Evolutionary conservation across 2,113 vertebrate species (phyloP), one percentile per base, ranked within the genome.

Genomic region (Lontra canadensis): DNA sequence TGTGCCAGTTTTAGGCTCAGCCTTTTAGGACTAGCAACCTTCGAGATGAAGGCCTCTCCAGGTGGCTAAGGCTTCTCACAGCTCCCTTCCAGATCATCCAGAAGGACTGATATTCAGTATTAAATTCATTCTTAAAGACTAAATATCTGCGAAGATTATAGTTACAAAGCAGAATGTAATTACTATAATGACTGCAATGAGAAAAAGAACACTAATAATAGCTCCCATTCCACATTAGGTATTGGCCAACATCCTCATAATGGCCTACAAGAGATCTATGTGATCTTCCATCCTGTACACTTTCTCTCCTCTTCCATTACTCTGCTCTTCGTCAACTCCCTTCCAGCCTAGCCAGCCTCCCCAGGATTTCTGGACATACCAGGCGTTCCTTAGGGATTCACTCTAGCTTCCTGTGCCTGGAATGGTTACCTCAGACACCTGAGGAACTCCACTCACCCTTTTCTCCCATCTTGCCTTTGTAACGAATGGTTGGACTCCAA

Each of bases 181-280:
- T 44, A 95, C 63, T n/a, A 84, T 23, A 78, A 36, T 73, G 17
- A 82, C 4, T 20, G 34, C 17, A 80, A 74, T 55, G 65, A 87
- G 42, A 71, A 57, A 82, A 69, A 84, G 20, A 55, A 63, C 4
- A 49, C 7, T 42, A 26, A 76, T 20, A 47, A 23, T n/a, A 4
- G 55, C 31, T 88, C 52, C n/a, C 63, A n/a, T 55, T 69, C 79
- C 85, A 78, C 21, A 0, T 39, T 0, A 3, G 10, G 8, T 7
- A 12, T n/a, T 44, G 49, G 15, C 8, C 26, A 26, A 31, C 6
- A 0, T 42, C 80, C 47, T 86, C 14, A 7, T 25, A 13, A 5
- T 2, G 7, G 26, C 15, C 3, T 10, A 3, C 1, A 34, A 23
- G 9, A 3, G 6, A 23, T 74, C 49, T 42, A 15, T 7, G 29